Conservation (phyloP, 2,888 invertebrate species). For the Erebia palarica region DNA sequence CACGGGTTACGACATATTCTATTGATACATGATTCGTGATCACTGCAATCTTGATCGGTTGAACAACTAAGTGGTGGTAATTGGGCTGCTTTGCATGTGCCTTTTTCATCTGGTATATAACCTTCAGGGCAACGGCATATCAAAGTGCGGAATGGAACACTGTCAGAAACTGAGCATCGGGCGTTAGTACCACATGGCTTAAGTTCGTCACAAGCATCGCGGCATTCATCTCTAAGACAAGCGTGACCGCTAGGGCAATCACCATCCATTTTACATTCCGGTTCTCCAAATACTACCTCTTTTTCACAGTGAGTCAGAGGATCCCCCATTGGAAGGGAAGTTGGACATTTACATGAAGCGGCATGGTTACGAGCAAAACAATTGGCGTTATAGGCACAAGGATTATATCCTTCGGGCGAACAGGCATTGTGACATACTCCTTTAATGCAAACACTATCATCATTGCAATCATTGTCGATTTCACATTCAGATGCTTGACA, state of each 20-base stretch:
- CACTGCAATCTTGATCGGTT: conserved; percentile 89
- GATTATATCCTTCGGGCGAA: conserved; percentile 83
- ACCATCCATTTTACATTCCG: conserved; percentile 89
- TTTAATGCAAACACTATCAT: conserved; percentile 86
- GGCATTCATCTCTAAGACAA: conserved; percentile 90
- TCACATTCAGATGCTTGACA: conserved; percentile 91
- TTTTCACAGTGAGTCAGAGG: conserved; percentile 89
- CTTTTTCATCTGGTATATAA: conserved; percentile 90
- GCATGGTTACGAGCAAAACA: conserved; percentile 91
- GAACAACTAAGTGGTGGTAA: conserved; percentile 89
- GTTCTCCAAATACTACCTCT: conserved; percentile 73
- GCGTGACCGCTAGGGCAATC: conserved; percentile 92
- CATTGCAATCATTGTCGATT: conserved; percentile 89
- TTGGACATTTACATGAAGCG: conserved; percentile 92
- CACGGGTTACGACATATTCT: conserved; percentile 94
- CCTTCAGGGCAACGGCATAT: conserved; percentile 94
- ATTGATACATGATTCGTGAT: conserved; percentile 92
- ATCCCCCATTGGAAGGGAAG: conserved; percentile 89
- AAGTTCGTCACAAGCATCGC: conserved; percentile 89
- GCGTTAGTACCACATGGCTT: conserved; percentile 90
- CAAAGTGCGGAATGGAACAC: conserved; percentile 92
- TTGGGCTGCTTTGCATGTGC: conserved; percentile 88
- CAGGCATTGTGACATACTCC: conserved; percentile 92
- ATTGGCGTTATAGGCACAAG: conserved; percentile 92
- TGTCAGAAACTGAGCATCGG: conserved; percentile 91